Percentiles rank a stretch among this genome's conserved stretches.
Evolutionary conservation across 2,113 vertebrate genomes (phyloP).

Genomic region (Vulpes lagopus): DNA sequence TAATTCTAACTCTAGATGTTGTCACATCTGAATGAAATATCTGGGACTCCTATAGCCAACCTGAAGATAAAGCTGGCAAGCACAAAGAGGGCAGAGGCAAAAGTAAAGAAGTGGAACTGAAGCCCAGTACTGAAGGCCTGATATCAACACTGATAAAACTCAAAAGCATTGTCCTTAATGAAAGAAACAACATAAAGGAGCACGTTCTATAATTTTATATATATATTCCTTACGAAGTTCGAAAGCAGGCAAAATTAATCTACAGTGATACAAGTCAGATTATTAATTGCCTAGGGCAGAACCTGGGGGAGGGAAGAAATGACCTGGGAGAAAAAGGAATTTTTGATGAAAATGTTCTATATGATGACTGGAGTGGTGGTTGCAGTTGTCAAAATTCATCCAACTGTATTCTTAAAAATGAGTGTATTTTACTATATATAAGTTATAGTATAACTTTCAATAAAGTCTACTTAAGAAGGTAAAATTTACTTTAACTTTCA

Average conservation of each 20-base stretch:
- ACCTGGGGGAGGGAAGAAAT: neutral
- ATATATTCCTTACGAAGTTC: neutral
- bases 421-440: neutral
- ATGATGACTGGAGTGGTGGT: neutral
- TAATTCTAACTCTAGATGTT: conserved; percentile 23
- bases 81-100: neutral
- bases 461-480: conserved; percentile 19
- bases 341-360: conserved; percentile 30
- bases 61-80: neutral
- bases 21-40: neutral
- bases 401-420: conserved; percentile 12
- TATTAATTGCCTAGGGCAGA: neutral
- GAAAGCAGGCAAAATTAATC: conserved; percentile 47
- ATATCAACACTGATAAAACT: neutral
- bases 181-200: neutral
- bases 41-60: neutral
- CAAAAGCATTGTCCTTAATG: neutral
- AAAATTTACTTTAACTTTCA: too few species aligned
- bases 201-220: neutral
- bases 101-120: neutral
- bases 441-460: neutral
- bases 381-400: conserved; percentile 13
- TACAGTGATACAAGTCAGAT: conserved; percentile 27
- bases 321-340: neutral
- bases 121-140: neutral